phyloP scores from a whole-genome alignment of 2,797 vertebrate species.

The Brachymystax lenok region DNA sequence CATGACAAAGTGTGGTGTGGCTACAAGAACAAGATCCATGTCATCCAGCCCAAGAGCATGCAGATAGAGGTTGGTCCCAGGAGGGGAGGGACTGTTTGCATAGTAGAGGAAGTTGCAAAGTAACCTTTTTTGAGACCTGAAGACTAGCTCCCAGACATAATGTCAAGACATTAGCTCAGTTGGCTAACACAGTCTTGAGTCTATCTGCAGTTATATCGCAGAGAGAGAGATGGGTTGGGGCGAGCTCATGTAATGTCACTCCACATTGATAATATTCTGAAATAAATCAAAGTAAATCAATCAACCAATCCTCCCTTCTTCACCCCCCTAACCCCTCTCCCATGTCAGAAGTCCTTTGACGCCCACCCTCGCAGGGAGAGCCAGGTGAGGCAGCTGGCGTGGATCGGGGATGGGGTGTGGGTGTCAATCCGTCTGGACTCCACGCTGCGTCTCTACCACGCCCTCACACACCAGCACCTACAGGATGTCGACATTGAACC shows the following conservation, averaged over 20 bases:
- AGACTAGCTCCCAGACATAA: too few species aligned
- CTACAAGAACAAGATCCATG: constrained; percentile 98
- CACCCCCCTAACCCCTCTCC: background rate
- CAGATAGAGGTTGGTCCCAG: constrained; percentile 85
- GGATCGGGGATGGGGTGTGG: constrained; percentile 97
- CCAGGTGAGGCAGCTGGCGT: constrained; percentile 94
- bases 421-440: constrained; percentile 97
- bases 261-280: background rate
- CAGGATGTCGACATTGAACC: constrained; percentile 98
- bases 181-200: too few species aligned
- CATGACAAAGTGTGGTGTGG: constrained; percentile 97
- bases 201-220: too few species aligned
- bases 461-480: constrained; percentile 94
- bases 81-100: background rate
- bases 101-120: background rate
- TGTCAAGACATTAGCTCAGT: too few species aligned
- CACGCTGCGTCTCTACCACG: constrained; percentile 92
- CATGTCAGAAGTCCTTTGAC: constrained; percentile 90
- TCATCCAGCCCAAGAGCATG: constrained; percentile 98
- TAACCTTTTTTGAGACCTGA: too few species aligned
- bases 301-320: background rate
- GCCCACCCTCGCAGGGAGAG: constrained; percentile 96
- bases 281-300: background rate
- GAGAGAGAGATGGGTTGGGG: too few species aligned
- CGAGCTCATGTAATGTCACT: too few species aligned